Percentiles rank a stretch among this genome's conserved stretches.
These are phyloP conservation scores for Dasysyrphus tricinctus DNA, from an alignment of 2,888 invertebrate genomes.

Conservation along the genomic window DNA sequence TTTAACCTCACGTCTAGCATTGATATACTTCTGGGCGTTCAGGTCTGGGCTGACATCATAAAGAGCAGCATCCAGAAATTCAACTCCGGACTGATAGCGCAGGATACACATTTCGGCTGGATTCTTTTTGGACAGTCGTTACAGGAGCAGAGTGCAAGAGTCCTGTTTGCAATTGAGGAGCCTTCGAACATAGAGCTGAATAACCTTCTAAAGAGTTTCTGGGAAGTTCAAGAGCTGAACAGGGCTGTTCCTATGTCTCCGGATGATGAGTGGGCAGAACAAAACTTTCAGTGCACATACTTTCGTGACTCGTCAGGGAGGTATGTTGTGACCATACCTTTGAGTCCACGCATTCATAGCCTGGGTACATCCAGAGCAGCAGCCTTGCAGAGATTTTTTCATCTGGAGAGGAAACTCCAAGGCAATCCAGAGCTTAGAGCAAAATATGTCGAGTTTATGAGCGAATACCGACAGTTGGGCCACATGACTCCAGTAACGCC, in stretches of 20 bases:
- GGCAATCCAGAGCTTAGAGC: not conserved
- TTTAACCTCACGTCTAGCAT: too few relatives aligned
- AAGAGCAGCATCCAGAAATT: not conserved
- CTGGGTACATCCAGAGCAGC: conserved; percentile 9
- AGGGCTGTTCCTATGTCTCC: not conserved
- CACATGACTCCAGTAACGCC: not conserved
- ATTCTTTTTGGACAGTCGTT: not conserved
- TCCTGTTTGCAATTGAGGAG: too few relatives aligned
- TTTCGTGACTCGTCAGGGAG: conserved; percentile 22
- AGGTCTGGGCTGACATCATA: too few relatives aligned
- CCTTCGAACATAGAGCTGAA: too few relatives aligned
- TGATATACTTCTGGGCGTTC: too few relatives aligned
- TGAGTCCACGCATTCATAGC: not conserved
- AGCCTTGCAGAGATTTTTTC: conserved; percentile 31
- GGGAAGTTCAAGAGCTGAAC: not conserved
- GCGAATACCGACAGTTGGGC: not conserved
- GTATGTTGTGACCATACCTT: conserved; percentile 27
- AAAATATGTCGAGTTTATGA: not conserved
- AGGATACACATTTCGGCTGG: conserved; percentile 35
- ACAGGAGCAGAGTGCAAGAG: too few relatives aligned
- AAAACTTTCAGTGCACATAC: conserved; percentile 21
- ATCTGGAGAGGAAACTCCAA: conserved; percentile 7
- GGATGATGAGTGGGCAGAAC: conserved; percentile 38
- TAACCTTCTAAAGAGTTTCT: too few relatives aligned
- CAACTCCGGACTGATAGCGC: conserved; percentile 19